Base-by-base conservation (phyloP, 2,113 vertebrate species). In the Carettochelys insculpta region DNA sequence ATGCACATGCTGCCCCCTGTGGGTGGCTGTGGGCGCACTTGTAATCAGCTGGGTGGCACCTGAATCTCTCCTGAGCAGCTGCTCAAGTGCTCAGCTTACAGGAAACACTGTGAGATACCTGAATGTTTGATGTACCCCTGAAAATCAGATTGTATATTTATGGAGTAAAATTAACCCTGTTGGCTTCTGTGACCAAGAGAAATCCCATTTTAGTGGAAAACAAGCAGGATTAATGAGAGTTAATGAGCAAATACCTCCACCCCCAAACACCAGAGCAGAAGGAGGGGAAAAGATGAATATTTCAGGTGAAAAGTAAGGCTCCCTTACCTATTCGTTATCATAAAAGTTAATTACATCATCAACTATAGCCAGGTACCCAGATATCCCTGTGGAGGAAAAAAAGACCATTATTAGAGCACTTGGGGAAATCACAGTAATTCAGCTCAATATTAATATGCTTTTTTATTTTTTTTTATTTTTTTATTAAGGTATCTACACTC, bases 401-500 rank as follows among this genome's bases (percentile, higher is more conserved):
- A 94, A 83, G 48, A 12, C 48, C 14, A 93, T 96, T 94, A 93
- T 90, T 90, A 48, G 86, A 58, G 77, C n/a, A 83, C 77, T 85
- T 94, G 86, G 65, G 90, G 83, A 82, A 79, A 73, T 6, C 58
- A 13, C 43, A 61, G 89, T 81, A 86, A 61, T 86, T 92, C 93
- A 85, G 85, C 89, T 89, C 79, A 92, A 87, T 38, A 68, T 58
- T 95, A 77, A 94, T 89, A 45, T n/a, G n/a, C 85, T 41, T 54
- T 77, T 92, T 86, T 96, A 94, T 97, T 88, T 97, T 5, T 85
- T 45, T 93, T 76, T 52, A 13, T 19, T 95, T 86, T 79, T 78
- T 88, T 83, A 93, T 94, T 82, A 96, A 99, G 99, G 99, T 93
- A 98, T 98, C 90, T 99, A 99, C 97, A 99, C 98, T 86, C 98